Percentiles rank a stretch among this genome's conserved stretches.
phyloP scores from a whole-genome alignment of 2,888 invertebrate species.

The Leptinotarsa juncta region DNA sequence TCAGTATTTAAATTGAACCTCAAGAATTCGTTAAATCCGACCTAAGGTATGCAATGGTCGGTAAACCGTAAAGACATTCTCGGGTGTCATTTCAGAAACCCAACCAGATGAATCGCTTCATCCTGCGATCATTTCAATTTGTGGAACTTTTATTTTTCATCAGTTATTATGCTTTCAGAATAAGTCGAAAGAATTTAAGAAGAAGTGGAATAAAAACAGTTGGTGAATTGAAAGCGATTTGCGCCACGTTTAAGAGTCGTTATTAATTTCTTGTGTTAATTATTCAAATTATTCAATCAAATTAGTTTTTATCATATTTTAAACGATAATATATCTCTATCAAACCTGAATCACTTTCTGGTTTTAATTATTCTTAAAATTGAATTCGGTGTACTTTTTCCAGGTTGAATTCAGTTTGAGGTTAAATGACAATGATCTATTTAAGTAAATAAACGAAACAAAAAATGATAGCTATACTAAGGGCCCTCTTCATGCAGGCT shows the following conservation, averaged over 20 bases:
- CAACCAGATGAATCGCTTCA: conserved; percentile 35
- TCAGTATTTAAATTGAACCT: conserved; percentile 7
- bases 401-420: too few species aligned
- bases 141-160: conserved; percentile 28
- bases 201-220: conserved; percentile 13
- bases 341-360: too few species aligned
- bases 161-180: conserved; percentile 30
- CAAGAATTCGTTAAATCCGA: not conserved
- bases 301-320: too few species aligned
- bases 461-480: too few species aligned
- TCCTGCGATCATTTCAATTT: conserved; percentile 35
- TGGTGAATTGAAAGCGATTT: conserved; percentile 15
- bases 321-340: too few species aligned
- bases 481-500: too few species aligned
- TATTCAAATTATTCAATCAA: too few species aligned
- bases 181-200: conserved; percentile 17
- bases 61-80: conserved; percentile 45
- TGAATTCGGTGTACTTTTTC: too few species aligned
- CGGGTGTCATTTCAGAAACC: conserved; percentile 43
- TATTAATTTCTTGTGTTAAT: not conserved
- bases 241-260: not conserved
- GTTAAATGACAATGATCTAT: too few species aligned
- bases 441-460: too few species aligned
- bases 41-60: conserved; percentile 28
- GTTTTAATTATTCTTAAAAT: too few species aligned